These are phyloP conservation scores for Halictus ligatus DNA, from an alignment of 2,888 invertebrate species.

Conservation along the genomic window DNA sequence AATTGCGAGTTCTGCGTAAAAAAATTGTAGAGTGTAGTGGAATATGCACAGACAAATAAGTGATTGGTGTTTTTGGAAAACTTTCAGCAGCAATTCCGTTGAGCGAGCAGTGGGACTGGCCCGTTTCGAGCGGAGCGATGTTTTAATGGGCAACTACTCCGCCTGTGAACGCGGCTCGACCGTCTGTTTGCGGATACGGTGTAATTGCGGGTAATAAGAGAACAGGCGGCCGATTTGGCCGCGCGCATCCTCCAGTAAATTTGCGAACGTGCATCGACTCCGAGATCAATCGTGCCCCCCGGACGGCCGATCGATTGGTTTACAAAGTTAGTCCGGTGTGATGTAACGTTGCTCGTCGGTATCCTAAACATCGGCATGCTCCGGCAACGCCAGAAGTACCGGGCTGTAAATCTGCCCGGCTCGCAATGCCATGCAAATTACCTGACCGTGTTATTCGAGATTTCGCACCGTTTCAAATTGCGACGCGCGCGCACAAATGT, in stretches of 20 bases:
- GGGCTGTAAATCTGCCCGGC: neutral
- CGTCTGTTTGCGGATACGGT: conserved; percentile 42
- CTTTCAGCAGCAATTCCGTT: neutral
- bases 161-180: conserved; percentile 9
- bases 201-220: conserved; percentile 55
- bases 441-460: neutral
- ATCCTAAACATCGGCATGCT: neutral
- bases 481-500: neutral
- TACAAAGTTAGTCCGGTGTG: neutral
- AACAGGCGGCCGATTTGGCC: conserved; percentile 17
- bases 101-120: conserved; percentile 3
- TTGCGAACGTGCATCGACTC: conserved; percentile 17
- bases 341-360: conserved; percentile 4
- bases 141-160: conserved; percentile 27
- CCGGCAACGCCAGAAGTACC: neutral
- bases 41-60: neutral
- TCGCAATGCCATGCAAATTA: neutral
- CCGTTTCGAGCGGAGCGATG: conserved; percentile 1
- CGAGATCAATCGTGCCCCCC: neutral
- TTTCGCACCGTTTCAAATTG: neutral
- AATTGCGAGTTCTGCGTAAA: neutral
- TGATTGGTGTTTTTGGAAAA: neutral
- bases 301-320: neutral
- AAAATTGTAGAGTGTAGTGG: neutral
- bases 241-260: conserved; percentile 13